Conservation (phyloP, 92 coral and sea anemone species). For the Scolanthus callimorphus region DNA sequence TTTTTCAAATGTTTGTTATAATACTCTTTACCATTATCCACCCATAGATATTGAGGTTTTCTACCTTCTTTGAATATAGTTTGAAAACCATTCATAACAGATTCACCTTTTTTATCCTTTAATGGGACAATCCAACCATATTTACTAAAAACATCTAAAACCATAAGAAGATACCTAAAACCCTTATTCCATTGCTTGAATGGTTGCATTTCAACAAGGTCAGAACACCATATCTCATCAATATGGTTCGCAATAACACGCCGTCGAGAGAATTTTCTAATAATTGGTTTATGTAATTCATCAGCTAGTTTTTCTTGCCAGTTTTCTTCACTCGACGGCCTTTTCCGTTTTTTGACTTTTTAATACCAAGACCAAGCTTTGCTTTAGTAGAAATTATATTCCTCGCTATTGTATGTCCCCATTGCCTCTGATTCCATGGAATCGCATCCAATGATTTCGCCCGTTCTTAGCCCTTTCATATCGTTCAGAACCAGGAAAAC, state of each 20-base stretch:
- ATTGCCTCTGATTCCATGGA: too few species aligned
- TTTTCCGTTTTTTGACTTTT: constrained; percentile 25
- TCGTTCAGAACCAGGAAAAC: too few species aligned
- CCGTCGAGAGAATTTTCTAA: constrained; percentile 26
- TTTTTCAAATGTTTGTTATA: constrained; percentile 41
- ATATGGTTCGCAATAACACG: constrained; percentile 36
- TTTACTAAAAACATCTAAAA: constrained; percentile 39
- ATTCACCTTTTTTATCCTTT: constrained; percentile 47
- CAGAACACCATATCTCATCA: constrained; percentile 46
- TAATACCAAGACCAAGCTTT: constrained; percentile 10
- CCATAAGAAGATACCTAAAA: constrained; percentile 30
- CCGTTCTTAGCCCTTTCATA: too few species aligned
- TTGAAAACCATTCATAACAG: constrained; percentile 18
- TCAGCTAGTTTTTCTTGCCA: constrained; percentile 43
- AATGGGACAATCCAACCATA: constrained; percentile 47
- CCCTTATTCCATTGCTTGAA: constrained; percentile 37
- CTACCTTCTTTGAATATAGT: constrained; percentile 46
- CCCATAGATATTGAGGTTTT: constrained; percentile 37
- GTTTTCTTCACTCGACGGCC: constrained; percentile 45
- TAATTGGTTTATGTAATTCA: constrained; percentile 40
- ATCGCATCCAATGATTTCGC: constrained; percentile 5
- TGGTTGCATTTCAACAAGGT: constrained; percentile 26
- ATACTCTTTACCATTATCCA: constrained; percentile 43
- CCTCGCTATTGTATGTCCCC: constrained; percentile 1
- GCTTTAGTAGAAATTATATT: not conserved